These are phyloP conservation scores for Andrena bucephala DNA, from an alignment of 2,888 invertebrate genomes.

Conservation along the genomic window DNA sequence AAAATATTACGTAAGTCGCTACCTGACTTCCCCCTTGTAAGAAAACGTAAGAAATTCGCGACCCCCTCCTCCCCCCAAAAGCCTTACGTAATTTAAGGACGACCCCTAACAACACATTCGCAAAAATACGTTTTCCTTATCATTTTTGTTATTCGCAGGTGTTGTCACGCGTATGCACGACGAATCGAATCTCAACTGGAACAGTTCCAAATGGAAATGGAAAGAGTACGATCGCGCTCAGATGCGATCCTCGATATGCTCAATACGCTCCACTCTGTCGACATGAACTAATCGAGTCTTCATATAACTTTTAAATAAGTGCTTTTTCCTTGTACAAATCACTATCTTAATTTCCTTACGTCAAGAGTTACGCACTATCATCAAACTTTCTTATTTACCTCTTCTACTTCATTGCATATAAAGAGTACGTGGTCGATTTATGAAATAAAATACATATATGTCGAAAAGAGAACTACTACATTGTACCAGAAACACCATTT, in stretches of 20 bases:
- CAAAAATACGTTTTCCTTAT: neutral
- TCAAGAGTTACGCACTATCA: constrained; percentile 41
- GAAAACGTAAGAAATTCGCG: too few species aligned
- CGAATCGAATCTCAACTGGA: constrained; percentile 77
- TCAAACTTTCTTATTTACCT: constrained; percentile 48
- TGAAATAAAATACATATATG: constrained; percentile 67
- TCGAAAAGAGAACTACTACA: constrained; percentile 24
- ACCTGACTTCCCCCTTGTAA: too few species aligned
- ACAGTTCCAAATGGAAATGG: constrained; percentile 77
- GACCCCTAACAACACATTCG: neutral
- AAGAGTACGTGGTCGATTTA: constrained; percentile 72
- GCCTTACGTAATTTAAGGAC: too few species aligned
- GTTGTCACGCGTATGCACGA: constrained; percentile 72
- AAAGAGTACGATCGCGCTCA: constrained; percentile 77
- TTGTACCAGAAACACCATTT: constrained; percentile 40
- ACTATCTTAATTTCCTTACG: constrained; percentile 53
- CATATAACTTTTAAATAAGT: constrained; percentile 37
- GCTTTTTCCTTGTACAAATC: constrained; percentile 69
- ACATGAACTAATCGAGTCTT: constrained; percentile 63
- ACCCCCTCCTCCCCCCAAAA: too few species aligned
- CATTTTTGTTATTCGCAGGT: constrained; percentile 61
- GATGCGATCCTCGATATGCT: constrained; percentile 79
- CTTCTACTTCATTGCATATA: constrained; percentile 58
- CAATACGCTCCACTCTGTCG: constrained; percentile 71
- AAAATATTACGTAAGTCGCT: too few species aligned